A percentile compares a stretch with the other conserved stretches of the same genome.
phyloP scores from a whole-genome alignment of 2,797 vertebrate genomes.

The Australoheros facetus region DNA sequence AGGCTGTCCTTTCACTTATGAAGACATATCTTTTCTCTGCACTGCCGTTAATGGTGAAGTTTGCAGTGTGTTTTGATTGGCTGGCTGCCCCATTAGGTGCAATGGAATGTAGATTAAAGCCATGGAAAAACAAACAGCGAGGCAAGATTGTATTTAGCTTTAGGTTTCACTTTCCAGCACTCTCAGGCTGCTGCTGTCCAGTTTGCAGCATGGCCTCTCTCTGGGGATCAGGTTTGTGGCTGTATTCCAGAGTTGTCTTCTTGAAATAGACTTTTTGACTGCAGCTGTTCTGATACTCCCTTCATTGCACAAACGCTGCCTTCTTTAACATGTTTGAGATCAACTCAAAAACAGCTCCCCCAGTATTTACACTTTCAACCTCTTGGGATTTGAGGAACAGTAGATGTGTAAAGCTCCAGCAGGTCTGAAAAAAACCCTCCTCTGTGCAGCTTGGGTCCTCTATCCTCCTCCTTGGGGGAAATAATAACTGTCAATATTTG shows the following conservation, averaged over 20 bases:
- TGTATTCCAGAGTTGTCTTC: slow-evolving; percentile 67
- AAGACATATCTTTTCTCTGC: background rate
- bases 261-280: slow-evolving; percentile 74
- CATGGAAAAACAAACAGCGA: slow-evolving; percentile 55
- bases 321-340: slow-evolving; percentile 75
- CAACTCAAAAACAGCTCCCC: slow-evolving; percentile 74
- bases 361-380: slow-evolving; percentile 76
- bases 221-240: slow-evolving; percentile 59
- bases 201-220: slow-evolving; percentile 65
- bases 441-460: background rate
- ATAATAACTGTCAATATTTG: too few species aligned
- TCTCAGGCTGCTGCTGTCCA: slow-evolving; percentile 45
- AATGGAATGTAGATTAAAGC: slow-evolving; percentile 33
- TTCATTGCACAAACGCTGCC: slow-evolving; percentile 77
- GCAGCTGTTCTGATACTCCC: slow-evolving; percentile 75
- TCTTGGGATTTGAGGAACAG: slow-evolving; percentile 71
- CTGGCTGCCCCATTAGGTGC: slow-evolving; percentile 23
- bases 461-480: too few species aligned
- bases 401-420: slow-evolving; percentile 73
- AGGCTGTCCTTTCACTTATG: slow-evolving; percentile 26
- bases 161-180: slow-evolving; percentile 49
- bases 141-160: slow-evolving; percentile 32
- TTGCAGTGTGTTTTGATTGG: slow-evolving; percentile 42
- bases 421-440: slow-evolving; percentile 66
- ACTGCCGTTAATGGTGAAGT: slow-evolving; percentile 28